A percentile compares a stretch with the other conserved stretches of the same genome.
Evolutionary conservation across 1,140 invertebrate species (phyloP).

Genomic region (Condylostylus longicornis): DNA sequence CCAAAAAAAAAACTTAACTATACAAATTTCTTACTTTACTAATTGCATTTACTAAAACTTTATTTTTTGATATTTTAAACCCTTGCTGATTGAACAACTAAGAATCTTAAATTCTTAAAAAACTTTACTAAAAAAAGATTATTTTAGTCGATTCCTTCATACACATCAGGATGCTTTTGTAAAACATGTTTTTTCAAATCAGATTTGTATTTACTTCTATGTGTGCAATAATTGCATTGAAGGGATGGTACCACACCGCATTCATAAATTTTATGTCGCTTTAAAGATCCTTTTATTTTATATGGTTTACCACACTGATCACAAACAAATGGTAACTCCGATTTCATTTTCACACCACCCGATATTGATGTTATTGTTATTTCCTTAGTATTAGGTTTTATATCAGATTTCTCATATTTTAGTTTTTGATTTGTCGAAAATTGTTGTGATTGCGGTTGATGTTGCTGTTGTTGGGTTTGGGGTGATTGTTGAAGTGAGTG

Average conservation of each 20-base stretch:
- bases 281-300: slow-evolving; percentile 37
- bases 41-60: too few species aligned
- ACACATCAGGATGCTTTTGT: slow-evolving; percentile 21
- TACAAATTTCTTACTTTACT: too few species aligned
- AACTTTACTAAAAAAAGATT: neutral
- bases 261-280: slow-evolving; percentile 43
- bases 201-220: slow-evolving; percentile 31
- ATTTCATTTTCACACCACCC: slow-evolving; percentile 11
- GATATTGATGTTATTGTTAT: slow-evolving; percentile 8
- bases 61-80: too few species aligned
- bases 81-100: too few species aligned
- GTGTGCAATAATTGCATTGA: slow-evolving; percentile 26
- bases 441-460: slow-evolving; percentile 4
- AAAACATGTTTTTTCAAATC: slow-evolving; percentile 29
- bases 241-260: slow-evolving; percentile 40
- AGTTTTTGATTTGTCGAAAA: slow-evolving; percentile 7
- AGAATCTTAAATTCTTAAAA: too few species aligned
- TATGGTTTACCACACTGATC: slow-evolving; percentile 39
- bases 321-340: slow-evolving; percentile 33
- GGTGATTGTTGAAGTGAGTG: slow-evolving; percentile 17
- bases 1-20: too few species aligned
- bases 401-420: neutral
- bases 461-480: slow-evolving; percentile 4
- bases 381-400: neutral
- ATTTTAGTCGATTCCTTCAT: neutral